Evolutionary conservation across 2,797 vertebrate genomes (phyloP), one percentile per base, ranked within the genome.

Genomic region (Anniella stebbinsi): DNA sequence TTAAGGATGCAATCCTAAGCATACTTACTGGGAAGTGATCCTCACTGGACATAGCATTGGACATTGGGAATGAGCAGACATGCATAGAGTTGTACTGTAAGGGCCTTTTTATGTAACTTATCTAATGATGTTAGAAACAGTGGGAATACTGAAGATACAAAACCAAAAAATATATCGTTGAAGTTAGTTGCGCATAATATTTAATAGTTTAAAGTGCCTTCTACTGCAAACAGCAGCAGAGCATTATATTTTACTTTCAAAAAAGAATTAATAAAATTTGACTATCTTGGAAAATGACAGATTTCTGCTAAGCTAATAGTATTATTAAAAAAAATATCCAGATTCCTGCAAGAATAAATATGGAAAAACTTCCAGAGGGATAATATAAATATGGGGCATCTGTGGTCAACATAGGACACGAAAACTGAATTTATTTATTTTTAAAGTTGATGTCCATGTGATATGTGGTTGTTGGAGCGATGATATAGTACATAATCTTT

Each of bases 211-310:
- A 80, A 1, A 54, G 30, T 25, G 13, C 36, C 28, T 63, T 72
- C 82, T 54, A 48, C 9, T 88, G 10, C n/a, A 51, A 15, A 73
- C 23, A 87, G 51, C n/a, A 87, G 51, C 45, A 70, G 30, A 70
- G 30, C 28, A 25, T 67, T 38, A 48, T 48, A 51, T 76, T 84
- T 89, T 76, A 77, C 70, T 36, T 66, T 76, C 33, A 10, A 60
- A 82, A 66, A 6, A 48, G 33, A 51, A 89, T 66, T 75, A 73
- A 83, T 66, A 48, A 73, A 88, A 75, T 83, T 67, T 67, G 57
- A 41, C 36, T 30, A 2, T 66, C 54, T 8, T 48, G 36, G 12
- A 38, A 83, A 88, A 83, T 45, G 66, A 33, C n/a, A 48, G 81
- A 48, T n/a, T 21, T 45, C 45, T 69, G 7, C 30, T 73, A 8